A percentile compares a stretch with the other conserved stretches of the same genome.
phyloP scores from a whole-genome alignment of 2,888 invertebrate species.

The Sisyra terminalis region DNA sequence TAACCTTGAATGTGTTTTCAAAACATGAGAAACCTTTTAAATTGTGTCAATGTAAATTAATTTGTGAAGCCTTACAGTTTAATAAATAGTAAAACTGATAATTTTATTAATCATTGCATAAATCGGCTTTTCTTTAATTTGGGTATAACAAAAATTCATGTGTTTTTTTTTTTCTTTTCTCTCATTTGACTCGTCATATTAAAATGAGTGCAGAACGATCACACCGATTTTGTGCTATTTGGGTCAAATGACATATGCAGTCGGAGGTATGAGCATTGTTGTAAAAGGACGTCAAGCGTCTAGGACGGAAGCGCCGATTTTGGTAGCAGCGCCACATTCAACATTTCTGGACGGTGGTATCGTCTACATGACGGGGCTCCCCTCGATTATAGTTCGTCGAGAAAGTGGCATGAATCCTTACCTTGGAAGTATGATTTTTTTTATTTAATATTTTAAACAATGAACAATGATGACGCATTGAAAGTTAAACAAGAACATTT shows the following conservation, averaged over 20 bases:
- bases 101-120: no score
- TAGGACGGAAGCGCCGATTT: constrained; percentile 65
- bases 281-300: constrained; percentile 61
- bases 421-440: constrained; percentile 60
- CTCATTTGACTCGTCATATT: no score
- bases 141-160: no score
- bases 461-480: no score
- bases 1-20: no score
- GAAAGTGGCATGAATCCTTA: constrained; percentile 66
- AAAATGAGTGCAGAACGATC: constrained; percentile 28
- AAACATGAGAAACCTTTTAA: no score
- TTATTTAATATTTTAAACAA: neutral
- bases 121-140: no score
- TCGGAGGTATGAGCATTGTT: constrained; percentile 61
- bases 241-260: constrained; percentile 56
- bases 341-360: constrained; percentile 78
- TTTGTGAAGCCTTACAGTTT: no score
- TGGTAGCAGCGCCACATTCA: constrained; percentile 78
- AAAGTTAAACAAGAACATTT: no score
- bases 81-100: no score
- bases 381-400: constrained; percentile 68
- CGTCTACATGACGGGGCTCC: constrained; percentile 65
- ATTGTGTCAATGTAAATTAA: no score
- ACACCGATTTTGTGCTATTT: constrained; percentile 52
- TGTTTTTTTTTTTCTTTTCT: no score